Evolutionary conservation across 2,888 invertebrate species (phyloP).

Genomic region (Lasioglossum morio): DNA sequence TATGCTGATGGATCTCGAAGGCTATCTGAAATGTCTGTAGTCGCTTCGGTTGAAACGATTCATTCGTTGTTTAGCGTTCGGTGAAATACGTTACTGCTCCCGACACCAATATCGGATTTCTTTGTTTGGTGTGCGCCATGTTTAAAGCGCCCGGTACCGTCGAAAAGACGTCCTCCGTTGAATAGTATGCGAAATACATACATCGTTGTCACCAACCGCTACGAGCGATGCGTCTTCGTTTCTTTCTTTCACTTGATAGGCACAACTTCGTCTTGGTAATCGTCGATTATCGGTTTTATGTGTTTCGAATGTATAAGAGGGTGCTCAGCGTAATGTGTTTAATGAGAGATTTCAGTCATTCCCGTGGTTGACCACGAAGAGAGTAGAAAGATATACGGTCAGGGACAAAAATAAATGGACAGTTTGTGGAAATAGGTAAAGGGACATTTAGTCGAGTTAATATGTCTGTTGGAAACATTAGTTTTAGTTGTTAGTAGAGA

Average conservation of each 20-base stretch:
- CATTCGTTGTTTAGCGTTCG: slow-evolving; percentile 11
- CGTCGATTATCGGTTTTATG: background rate
- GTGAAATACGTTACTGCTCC: slow-evolving; percentile 7
- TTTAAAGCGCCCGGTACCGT: background rate
- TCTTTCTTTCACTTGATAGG: background rate
- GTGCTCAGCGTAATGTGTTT: background rate
- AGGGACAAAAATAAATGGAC: too few relatives aligned
- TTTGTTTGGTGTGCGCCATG: background rate
- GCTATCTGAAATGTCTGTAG: background rate
- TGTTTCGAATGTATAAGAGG: background rate
- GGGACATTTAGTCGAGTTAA: too few relatives aligned
- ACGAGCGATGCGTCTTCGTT: background rate
- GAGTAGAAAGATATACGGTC: background rate
- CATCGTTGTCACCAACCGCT: background rate
- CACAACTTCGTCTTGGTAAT: background rate
- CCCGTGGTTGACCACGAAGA: background rate
- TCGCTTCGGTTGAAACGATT: slow-evolving; percentile 5
- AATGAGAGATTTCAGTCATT: background rate
- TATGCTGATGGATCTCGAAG: slow-evolving; percentile 3
- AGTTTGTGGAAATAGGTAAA: too few relatives aligned
- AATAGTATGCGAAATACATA: background rate
- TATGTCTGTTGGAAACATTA: too few relatives aligned
- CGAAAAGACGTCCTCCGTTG: background rate
- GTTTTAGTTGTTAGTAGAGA: too few relatives aligned
- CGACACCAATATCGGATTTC: background rate